phyloP scores from a whole-genome alignment of 2,888 invertebrate species.

The Pollenia angustigena region DNA sequence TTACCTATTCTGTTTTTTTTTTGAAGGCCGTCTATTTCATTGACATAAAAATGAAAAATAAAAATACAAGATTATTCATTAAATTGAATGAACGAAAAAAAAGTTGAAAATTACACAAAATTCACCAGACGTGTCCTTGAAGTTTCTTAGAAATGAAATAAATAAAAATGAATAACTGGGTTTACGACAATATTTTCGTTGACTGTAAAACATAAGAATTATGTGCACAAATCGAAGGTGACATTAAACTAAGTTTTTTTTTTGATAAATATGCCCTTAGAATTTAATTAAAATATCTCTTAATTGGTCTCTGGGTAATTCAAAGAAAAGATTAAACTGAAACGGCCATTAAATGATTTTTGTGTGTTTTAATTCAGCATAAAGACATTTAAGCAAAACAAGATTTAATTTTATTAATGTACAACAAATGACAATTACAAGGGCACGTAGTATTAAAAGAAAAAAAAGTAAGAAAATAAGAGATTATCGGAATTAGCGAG shows the following conservation, averaged over 20 bases:
- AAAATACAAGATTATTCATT: not conserved
- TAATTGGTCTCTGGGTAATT: not conserved
- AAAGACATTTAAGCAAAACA: not conserved
- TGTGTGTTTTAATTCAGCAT: slow-evolving; percentile 1
- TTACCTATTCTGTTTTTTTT: not conserved
- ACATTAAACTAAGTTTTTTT: not conserved
- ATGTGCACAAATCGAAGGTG: not conserved
- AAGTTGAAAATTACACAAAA: not conserved
- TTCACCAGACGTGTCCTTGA: not conserved
- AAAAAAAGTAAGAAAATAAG: too few species aligned
- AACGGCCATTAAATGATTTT: slow-evolving; percentile 1
- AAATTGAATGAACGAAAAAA: slow-evolving; percentile 1
- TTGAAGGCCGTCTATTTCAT: not conserved
- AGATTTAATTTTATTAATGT: slow-evolving; percentile 11
- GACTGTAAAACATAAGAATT: not conserved
- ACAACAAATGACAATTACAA: slow-evolving; percentile 20
- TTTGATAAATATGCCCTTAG: not conserved
- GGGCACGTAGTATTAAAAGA: not conserved
- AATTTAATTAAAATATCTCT: slow-evolving; percentile 10
- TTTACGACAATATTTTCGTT: not conserved
- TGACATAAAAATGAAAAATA: not conserved
- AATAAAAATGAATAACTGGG: not conserved
- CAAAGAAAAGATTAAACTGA: not conserved
- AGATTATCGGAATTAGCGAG: too few species aligned
- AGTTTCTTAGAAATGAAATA: not conserved